Base-by-base conservation (phyloP, 2,113 vertebrate species). In the Butorides virescens region DNA sequence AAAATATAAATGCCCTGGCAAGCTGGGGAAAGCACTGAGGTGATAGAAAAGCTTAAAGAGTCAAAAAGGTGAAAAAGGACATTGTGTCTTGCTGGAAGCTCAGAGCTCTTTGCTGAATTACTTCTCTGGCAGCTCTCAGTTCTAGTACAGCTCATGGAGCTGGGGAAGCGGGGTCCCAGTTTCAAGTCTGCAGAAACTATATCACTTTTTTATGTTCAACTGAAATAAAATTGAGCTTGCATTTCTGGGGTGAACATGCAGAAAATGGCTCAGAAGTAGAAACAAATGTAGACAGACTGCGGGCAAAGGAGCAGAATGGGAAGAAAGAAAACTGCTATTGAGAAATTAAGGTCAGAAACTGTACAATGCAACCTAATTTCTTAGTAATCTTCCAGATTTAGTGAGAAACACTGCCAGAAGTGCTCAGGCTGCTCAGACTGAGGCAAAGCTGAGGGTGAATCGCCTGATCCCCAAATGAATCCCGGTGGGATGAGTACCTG, bases 1-100 rank as follows among this genome's bases (percentile, higher is more conserved):
- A 67, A 97, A 97, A 97, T 95, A 91, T 95, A 88, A 95, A 95
- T 95, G 71, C 77, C 90, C 71, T 83, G 67, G 94, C 71, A 95
- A 90, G 87, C 62, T 74, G 44, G 32, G 26, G 71, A 85, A 92
- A 92, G 42, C 78, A 63, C 18, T 70, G 78, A 80, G 77, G 50
- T 94, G 71, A 76, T 10, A 92, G 50, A 79, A 95, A 86, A 78
- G 8, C 79, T 87, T 92, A 29, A 56, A 88, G 49, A 81, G 46
- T 80, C 62, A 86, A 81, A 78, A 87, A 79, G 74, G 74, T 94
- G 70, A 66, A 79, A 94, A 89, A 82, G 37, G 46, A 73, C 21
- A 76, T 39, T 25, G 16, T 46, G 49, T 73, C 58, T 90, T 62
- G 63, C 67, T 94, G 2, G 2, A 58, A 95, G 90, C 73, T 78